phyloP scores from a whole-genome alignment of 1,140 invertebrate species.

The Heliconius himera region DNA sequence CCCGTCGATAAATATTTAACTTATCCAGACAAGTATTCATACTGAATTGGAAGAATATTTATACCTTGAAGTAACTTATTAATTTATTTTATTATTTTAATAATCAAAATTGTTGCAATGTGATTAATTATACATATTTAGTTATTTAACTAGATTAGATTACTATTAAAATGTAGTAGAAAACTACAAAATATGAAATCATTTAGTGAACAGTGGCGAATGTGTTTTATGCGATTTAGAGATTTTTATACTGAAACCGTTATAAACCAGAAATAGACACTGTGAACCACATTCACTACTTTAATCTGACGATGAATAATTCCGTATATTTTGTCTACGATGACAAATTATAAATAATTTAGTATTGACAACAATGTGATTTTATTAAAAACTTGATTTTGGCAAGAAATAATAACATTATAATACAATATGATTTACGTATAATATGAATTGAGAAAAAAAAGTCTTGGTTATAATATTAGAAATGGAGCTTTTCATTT shows the following conservation, averaged over 20 bases:
- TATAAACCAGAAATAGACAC: neutral
- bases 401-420: neutral
- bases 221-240: neutral
- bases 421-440: too few relatives aligned
- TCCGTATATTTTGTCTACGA: neutral
- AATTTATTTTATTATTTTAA: neutral
- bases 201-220: neutral
- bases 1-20: conserved; percentile 20
- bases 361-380: neutral
- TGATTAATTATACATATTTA: neutral
- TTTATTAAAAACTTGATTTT: neutral
- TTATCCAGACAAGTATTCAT: neutral
- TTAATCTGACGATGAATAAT: neutral
- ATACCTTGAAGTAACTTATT: neutral
- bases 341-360: neutral
- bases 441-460: too few relatives aligned
- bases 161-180: too few relatives aligned
- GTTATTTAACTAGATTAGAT: neutral
- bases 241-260: neutral
- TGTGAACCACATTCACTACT: neutral
- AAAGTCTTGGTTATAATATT: too few relatives aligned
- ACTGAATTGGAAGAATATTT: neutral
- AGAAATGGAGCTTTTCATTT: too few relatives aligned
- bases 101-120: neutral
- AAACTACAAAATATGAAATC: neutral